These are phyloP conservation scores for Oryzias melastigma DNA, from an alignment of 2,113 vertebrate genomes.

Conservation along the genomic window DNA sequence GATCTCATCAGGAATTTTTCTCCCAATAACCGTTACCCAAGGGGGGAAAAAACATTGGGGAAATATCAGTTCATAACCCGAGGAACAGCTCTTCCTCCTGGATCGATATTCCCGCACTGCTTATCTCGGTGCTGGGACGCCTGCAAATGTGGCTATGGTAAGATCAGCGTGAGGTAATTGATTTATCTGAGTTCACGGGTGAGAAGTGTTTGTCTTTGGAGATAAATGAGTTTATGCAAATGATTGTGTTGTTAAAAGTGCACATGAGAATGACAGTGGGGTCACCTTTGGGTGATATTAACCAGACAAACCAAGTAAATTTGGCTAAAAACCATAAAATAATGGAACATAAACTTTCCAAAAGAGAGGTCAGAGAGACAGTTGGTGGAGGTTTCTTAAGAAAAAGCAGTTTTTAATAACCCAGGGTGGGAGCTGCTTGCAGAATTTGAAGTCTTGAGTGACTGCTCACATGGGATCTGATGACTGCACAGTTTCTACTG, in stretches of 20 bases:
- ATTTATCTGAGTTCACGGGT: slow-evolving; percentile 75
- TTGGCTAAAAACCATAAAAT: neutral
- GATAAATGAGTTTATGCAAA: slow-evolving; percentile 63
- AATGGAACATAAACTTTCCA: neutral
- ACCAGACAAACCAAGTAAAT: no score
- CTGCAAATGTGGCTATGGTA: slow-evolving; percentile 67
- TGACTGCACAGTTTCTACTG: slow-evolving; percentile 22
- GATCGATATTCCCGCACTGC: slow-evolving; percentile 69
- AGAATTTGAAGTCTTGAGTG: slow-evolving; percentile 19
- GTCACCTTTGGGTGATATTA: slow-evolving; percentile 7
- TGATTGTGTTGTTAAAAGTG: slow-evolving; percentile 29
- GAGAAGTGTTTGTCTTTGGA: slow-evolving; percentile 75
- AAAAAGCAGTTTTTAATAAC: neutral
- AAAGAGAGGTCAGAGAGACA: neutral
- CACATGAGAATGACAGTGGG: slow-evolving; percentile 13
- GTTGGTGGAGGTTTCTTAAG: no score
- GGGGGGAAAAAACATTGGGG: slow-evolving; percentile 51
- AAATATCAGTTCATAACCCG: slow-evolving; percentile 61
- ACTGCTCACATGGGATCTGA: slow-evolving; percentile 15
- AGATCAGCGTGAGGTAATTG: slow-evolving; percentile 75
- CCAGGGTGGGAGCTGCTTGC: neutral
- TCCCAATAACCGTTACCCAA: slow-evolving; percentile 37
- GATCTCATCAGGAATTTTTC: slow-evolving; percentile 34
- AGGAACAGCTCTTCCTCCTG: slow-evolving; percentile 55
- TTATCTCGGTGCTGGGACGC: slow-evolving; percentile 54